Evolutionary conservation across 92 coral and sea anemone species (phyloP).

Genomic region (Paragorgia papillata): DNA sequence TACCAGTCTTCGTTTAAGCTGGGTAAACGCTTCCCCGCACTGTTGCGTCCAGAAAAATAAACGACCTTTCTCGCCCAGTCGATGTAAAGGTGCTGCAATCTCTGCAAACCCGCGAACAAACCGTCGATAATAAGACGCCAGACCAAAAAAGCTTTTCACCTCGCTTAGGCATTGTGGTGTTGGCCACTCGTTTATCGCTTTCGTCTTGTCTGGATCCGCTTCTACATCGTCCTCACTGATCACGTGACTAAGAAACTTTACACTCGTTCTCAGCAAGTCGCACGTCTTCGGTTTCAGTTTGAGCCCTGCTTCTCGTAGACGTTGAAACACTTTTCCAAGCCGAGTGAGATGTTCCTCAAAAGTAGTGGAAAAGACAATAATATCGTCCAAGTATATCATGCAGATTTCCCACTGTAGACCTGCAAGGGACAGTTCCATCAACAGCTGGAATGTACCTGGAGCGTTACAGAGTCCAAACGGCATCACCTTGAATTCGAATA

Average conservation of each 20-base stretch:
- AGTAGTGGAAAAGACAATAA: slow-evolving; percentile 8
- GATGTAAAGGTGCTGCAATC: slow-evolving; percentile 19
- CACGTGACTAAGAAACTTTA: slow-evolving; percentile 45
- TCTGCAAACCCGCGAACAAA: slow-evolving; percentile 13
- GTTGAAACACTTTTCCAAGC: slow-evolving; percentile 16
- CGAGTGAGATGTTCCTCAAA: slow-evolving; percentile 24
- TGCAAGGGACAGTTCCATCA: slow-evolving; percentile 51
- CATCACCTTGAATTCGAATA: slow-evolving; percentile 46
- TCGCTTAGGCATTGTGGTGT: slow-evolving; percentile 5
- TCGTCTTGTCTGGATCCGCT: slow-evolving; percentile 7
- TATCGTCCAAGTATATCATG: slow-evolving; percentile 46
- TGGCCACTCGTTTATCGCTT: slow-evolving; percentile 7
- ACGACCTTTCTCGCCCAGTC: not conserved
- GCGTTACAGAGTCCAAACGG: slow-evolving; percentile 51
- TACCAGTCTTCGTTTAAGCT: not conserved
- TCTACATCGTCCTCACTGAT: slow-evolving; percentile 27
- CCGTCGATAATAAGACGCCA: slow-evolving; percentile 8
- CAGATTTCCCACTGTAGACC: slow-evolving; percentile 45
- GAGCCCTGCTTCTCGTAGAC: slow-evolving; percentile 23
- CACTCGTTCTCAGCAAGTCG: slow-evolving; percentile 21
- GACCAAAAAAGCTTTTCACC: slow-evolving; percentile 3
- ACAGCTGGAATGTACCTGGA: slow-evolving; percentile 45
- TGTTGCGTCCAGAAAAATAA: not conserved
- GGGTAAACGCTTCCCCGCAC: slow-evolving; percentile 2
- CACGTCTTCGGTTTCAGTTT: slow-evolving; percentile 31